phyloP scores from a whole-genome alignment of 2,113 vertebrate species.

The Dipodomys stephensi region DNA sequence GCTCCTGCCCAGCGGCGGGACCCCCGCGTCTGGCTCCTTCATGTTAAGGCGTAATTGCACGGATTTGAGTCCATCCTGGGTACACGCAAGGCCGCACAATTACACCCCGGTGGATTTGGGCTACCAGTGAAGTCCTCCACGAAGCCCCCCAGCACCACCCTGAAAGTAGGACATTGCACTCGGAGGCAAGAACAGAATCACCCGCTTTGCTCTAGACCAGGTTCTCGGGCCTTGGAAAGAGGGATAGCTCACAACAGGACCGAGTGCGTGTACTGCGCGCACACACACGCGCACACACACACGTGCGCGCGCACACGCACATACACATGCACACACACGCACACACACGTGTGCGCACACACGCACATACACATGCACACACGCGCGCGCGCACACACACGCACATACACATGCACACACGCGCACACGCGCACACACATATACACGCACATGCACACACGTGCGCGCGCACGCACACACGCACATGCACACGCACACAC shows the following conservation, averaged over 20 bases:
- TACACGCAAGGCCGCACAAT: too few relatives aligned
- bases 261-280: background rate
- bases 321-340: background rate
- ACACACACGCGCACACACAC: too few relatives aligned
- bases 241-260: too few relatives aligned
- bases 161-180: background rate
- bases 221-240: background rate
- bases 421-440: background rate
- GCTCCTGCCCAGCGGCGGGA: fast-evolving
- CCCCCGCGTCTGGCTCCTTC: fast-evolving
- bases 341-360: background rate
- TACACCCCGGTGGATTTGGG: background rate
- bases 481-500: too few relatives aligned
- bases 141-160: background rate
- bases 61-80: background rate
- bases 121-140: background rate
- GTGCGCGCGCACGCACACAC: too few relatives aligned
- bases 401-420: too few relatives aligned
- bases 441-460: too few relatives aligned
- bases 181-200: background rate
- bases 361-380: too few relatives aligned
- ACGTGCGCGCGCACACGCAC: too few relatives aligned
- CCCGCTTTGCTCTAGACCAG: background rate
- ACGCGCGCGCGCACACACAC: too few relatives aligned
- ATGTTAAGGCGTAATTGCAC: background rate